Evolutionary conservation across 2,797 vertebrate genomes (phyloP).

Genomic region (Salmo trutta): DNA sequence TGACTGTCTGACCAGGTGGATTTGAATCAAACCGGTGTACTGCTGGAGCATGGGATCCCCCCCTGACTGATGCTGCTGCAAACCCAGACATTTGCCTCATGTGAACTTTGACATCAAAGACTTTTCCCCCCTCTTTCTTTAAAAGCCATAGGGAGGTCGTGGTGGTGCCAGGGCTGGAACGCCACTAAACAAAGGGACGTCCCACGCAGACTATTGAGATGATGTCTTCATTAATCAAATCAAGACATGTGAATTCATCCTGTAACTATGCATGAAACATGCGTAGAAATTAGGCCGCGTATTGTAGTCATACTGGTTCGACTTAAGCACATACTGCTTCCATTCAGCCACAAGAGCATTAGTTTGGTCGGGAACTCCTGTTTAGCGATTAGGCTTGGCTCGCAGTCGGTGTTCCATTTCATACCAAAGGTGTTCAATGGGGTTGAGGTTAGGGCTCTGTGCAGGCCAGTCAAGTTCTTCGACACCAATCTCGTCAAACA

Average conservation of each 20-base stretch:
- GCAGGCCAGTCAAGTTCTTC: too few species aligned
- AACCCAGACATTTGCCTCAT: conserved; percentile 39
- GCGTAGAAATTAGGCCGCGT: not conserved
- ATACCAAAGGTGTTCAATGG: too few species aligned
- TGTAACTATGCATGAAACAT: conserved; percentile 27
- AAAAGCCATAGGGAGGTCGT: conserved; percentile 48
- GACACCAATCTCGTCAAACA: too few species aligned
- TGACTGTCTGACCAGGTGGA: conserved; percentile 12
- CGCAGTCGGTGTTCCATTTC: too few species aligned
- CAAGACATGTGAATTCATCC: conserved; percentile 39
- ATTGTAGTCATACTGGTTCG: not conserved
- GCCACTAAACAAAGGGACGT: conserved; percentile 54
- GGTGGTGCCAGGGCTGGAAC: conserved; percentile 49
- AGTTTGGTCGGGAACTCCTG: too few species aligned
- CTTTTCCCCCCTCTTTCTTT: conserved; percentile 37
- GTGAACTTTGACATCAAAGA: conserved; percentile 51
- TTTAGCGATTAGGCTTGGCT: too few species aligned
- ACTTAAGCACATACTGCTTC: not conserved
- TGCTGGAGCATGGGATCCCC: not conserved
- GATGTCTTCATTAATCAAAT: conserved; percentile 46
- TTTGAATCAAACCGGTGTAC: conserved; percentile 46
- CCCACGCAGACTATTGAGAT: conserved; percentile 40
- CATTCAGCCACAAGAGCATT: too few species aligned
- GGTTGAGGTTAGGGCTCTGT: too few species aligned
- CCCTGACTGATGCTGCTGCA: conserved; percentile 32